phyloP scores from a whole-genome alignment of 1,140 invertebrate species.

The Drosophila sulfurigaster region DNA sequence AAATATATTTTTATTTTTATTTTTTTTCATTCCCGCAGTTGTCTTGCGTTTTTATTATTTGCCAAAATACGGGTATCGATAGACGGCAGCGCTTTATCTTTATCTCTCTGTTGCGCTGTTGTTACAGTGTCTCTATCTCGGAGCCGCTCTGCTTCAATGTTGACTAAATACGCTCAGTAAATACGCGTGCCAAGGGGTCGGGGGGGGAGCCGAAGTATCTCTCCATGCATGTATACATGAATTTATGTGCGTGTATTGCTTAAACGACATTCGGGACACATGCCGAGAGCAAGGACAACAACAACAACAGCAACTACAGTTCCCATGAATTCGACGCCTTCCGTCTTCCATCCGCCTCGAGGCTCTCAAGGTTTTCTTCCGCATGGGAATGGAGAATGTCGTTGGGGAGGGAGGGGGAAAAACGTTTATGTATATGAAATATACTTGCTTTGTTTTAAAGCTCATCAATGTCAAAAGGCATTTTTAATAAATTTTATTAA shows the following conservation, averaged over 20 bases:
- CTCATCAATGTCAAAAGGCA: constrained; percentile 66
- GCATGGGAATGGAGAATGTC: not conserved
- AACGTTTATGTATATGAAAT: constrained; percentile 36
- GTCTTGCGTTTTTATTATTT: constrained; percentile 76
- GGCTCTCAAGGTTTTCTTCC: not conserved
- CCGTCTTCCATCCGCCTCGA: constrained; percentile 1
- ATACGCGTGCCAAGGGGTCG: constrained; percentile 28
- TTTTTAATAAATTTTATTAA: constrained; percentile 73
- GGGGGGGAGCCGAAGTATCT: constrained; percentile 3
- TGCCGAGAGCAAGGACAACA: constrained; percentile 20
- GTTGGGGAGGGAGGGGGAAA: not conserved
- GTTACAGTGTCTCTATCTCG: constrained; percentile 6
- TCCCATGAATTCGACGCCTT: not conserved
- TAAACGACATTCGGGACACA: constrained; percentile 40
- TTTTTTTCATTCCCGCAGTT: constrained; percentile 35
- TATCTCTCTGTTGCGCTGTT: constrained; percentile 4
- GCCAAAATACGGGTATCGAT: constrained; percentile 68
- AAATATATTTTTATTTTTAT: constrained; percentile 1
- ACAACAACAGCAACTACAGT: no score
- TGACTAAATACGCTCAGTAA: constrained; percentile 71
- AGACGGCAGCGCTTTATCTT: constrained; percentile 27
- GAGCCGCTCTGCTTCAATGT: constrained; percentile 43
- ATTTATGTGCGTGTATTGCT: constrained; percentile 42
- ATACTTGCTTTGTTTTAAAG: constrained; percentile 50
- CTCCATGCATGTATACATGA: constrained; percentile 41